Evolutionary conservation across 2,113 vertebrate genomes (phyloP), one percentile per base, ranked within the genome.

Genomic region (Pterocles gutturalis): DNA sequence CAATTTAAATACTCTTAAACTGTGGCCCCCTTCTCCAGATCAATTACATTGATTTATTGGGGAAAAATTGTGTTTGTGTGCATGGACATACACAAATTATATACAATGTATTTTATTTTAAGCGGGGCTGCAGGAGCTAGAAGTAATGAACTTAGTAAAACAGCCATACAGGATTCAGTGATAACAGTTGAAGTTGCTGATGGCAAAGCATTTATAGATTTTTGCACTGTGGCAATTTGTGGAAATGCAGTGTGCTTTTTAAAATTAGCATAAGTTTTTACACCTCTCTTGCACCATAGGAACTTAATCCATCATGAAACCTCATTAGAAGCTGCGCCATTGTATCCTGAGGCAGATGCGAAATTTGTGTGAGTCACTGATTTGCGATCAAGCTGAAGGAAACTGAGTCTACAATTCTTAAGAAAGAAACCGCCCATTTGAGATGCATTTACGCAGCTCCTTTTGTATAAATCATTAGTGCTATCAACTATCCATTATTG

Each of bases 401-500:
- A 96, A 96, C 93, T 29, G 61, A 96, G 93, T 70, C 95, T 87
- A 60, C 72, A 62, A 9, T 79, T 89, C 83, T 70, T 79, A 76
- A 83, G 91, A 91, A 89, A 89, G 70, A 85, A 85, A 89, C 54
- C 7, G 0, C 66, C 83, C 87, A 76, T 91, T 95, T 72, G 78
- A 87, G 95, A 90, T 87, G 79, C 91, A 87, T 96, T 96, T 96
- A 72, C 33, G 10, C 87, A 87, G 86, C 87, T 92, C 57, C 91
- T 92, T 94, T 95, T 92, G 41, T 93, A 58, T 93, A 95, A 97
- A 96, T 85, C 93, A 91, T 97, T 96, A 96, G 83, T 73, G 81
- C 91, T 91, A 57, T 92, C 92, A 97, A 89, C 92, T 55, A 93
- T 80, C 83, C 95, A 62, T 93, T 96, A 93, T 93, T 95, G 89